Conservation (phyloP, 1,140 invertebrate species). For the Drosophila jambulina region DNA sequence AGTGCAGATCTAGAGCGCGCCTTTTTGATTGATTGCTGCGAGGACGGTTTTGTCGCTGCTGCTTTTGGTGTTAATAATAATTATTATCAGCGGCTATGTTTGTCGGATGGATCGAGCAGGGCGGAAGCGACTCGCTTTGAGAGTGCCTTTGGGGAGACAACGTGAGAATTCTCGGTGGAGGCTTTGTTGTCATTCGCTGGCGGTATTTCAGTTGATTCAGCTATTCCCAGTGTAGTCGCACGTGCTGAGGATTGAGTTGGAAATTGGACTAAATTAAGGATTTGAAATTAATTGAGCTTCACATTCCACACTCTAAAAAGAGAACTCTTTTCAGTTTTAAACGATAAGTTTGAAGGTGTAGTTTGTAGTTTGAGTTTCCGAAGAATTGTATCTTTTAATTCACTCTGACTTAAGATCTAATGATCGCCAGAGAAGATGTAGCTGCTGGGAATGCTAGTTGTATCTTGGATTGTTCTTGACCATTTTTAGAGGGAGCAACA, state of each 20-base stretch:
- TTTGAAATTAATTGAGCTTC: constrained; percentile 4
- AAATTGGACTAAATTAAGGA: constrained; percentile 1
- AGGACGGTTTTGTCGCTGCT: constrained; percentile 60
- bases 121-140: constrained; percentile 19
- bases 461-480: constrained; percentile 32
- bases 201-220: neutral
- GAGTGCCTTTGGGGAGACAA: constrained; percentile 32
- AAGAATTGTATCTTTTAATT: constrained; percentile 10
- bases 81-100: constrained; percentile 64
- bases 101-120: constrained; percentile 22
- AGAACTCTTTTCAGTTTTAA: neutral
- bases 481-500: constrained; percentile 37
- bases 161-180: constrained; percentile 40
- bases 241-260: constrained; percentile 16
- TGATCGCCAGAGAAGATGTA: neutral
- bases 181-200: constrained; percentile 30
- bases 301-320: neutral
- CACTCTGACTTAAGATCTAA: constrained; percentile 13
- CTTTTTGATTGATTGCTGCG: constrained; percentile 78
- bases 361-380: neutral
- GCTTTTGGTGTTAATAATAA: constrained; percentile 83
- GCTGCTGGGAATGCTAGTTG: constrained; percentile 14
- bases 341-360: neutral
- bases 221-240: constrained; percentile 13
- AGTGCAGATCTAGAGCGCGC: constrained; percentile 71